Conservation (phyloP, 2,113 vertebrate species). For the Ranitomeya variabilis region DNA sequence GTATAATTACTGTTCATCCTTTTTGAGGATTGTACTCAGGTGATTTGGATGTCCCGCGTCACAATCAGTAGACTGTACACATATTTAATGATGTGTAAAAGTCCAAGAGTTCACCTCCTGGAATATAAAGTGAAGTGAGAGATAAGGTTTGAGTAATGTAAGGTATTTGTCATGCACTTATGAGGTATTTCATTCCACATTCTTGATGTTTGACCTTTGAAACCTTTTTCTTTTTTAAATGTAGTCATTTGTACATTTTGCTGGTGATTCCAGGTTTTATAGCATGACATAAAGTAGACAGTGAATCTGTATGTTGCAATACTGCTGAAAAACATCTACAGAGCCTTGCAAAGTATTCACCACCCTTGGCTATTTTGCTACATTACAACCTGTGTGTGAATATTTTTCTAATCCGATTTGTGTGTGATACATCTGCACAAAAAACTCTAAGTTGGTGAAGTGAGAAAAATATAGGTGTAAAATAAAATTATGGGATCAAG, state of each 20-base stretch:
- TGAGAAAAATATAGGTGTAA: no score
- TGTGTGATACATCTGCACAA: no score
- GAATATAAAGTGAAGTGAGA: neutral
- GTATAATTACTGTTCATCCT: no score
- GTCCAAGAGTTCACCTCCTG: neutral
- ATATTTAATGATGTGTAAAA: neutral
- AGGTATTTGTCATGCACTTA: neutral
- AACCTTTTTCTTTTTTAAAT: neutral
- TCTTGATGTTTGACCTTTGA: neutral
- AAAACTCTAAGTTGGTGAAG: no score
- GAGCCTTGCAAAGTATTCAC: no score
- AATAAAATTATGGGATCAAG: no score
- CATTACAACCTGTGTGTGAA: no score
- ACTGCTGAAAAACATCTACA: neutral
- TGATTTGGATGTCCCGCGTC: neutral
- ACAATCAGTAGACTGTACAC: neutral
- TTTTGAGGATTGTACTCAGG: neutral
- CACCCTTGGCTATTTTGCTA: no score
- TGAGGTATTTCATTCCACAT: neutral
- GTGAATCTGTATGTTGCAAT: neutral
- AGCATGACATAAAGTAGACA: neutral
- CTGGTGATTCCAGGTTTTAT: neutral
- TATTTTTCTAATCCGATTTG: no score
- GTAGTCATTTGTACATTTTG: neutral
- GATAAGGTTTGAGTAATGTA: neutral